Conservation (phyloP, 2,797 vertebrate genomes). For the Gymnocypris eckloni region DNA sequence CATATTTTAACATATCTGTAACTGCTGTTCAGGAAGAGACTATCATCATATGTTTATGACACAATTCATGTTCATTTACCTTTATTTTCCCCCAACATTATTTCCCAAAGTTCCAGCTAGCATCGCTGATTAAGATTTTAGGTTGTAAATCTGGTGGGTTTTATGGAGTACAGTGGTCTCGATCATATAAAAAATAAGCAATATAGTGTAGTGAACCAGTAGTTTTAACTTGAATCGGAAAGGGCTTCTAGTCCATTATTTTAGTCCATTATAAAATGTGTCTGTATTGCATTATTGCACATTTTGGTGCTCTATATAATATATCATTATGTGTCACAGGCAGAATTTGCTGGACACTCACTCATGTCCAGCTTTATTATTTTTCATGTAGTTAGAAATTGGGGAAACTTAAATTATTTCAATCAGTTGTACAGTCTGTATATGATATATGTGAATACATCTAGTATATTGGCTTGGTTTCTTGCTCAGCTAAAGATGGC, state of each 20-base stretch:
- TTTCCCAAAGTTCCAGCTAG: constrained; percentile 7
- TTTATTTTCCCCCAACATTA: background rate
- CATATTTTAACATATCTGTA: constrained; percentile 37
- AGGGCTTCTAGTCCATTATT: constrained; percentile 20
- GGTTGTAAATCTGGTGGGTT: constrained; percentile 17
- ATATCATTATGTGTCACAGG: constrained; percentile 21
- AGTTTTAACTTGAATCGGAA: constrained; percentile 31
- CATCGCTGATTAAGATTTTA: constrained; percentile 21
- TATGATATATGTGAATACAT: constrained; percentile 76
- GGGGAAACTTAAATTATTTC: constrained; percentile 66
- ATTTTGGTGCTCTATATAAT: constrained; percentile 39
- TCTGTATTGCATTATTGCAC: constrained; percentile 21
- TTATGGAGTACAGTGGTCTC: constrained; percentile 15
- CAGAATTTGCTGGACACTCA: background rate
- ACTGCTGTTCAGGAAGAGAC: constrained; percentile 30
- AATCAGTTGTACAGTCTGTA: constrained; percentile 76
- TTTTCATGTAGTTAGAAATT: constrained; percentile 45
- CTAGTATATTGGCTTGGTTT: constrained; percentile 60
- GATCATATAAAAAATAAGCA: background rate
- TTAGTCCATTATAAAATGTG: constrained; percentile 23
- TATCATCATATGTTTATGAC: constrained; percentile 7
- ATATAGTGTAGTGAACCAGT: constrained; percentile 27
- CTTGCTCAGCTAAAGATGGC: background rate
- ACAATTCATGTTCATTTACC: constrained; percentile 19
- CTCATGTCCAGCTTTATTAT: constrained; percentile 9